Evolutionary conservation across 2,888 invertebrate genomes (phyloP), one percentile per base, ranked within the genome.

Genomic region (Andrena fulva): DNA sequence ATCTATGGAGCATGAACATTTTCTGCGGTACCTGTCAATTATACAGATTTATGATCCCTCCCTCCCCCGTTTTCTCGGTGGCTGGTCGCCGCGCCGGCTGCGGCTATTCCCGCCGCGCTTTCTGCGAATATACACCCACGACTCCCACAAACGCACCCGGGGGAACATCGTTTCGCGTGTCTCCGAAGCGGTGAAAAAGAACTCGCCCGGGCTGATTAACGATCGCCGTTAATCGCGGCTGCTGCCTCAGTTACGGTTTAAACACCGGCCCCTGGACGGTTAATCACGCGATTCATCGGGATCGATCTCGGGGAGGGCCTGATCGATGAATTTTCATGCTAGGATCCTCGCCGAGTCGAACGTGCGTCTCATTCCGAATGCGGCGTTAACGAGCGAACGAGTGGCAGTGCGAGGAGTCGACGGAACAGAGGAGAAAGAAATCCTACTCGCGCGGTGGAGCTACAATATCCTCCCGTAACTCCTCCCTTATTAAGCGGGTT

Each of bases 21-120:
- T 88, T 88, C 89, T 77, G 80, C 87, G 85, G 85, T 80, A 85
- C 85, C 91, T 92, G 92, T 92, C 92, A 92, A 92, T 92, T 92
- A 92, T 89, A 90, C 90, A 91, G 92, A 92, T 92, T 92, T 92
- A 92, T 91, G 91, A 92, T 85, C 70, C 31, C 68, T 79, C 67
- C 72, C 71, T 69, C 60, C 68, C 67, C 71, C 24, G 56, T 72
- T 48, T 0, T 4, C 69, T 8, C n/a, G 20, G 24, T 3, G 27
- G n/a, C 42, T 24, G 48, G 2, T 42, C 35, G 42, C 64, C 42
- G n/a, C 50, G 42, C 66, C 27, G 10, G 16, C 74, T 56, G 54
- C 59, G n/a, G 16, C 63, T 52, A 68, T 70, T 42, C 48, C 35
- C 24, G 68, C 68, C 73, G 68, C 66, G 63, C 62, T 60, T 54